phyloP scores from a whole-genome alignment of 2,888 invertebrate genomes.

The Tricholauxania praeusta region DNA sequence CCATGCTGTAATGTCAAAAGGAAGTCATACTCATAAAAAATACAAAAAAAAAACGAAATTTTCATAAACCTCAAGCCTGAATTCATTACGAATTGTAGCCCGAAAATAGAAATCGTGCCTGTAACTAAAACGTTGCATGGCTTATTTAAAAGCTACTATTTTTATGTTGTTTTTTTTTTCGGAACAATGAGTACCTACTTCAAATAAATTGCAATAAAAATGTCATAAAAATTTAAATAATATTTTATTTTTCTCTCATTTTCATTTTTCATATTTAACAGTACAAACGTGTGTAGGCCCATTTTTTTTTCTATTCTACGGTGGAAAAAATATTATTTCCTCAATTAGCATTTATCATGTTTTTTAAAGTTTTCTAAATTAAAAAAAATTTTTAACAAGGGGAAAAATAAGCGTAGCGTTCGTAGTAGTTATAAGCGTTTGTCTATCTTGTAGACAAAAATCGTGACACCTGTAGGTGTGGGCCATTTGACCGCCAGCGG shows the following conservation, averaged over 20 bases:
- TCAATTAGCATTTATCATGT: constrained; percentile 7
- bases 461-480: constrained; percentile 16
- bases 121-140: too few relatives aligned
- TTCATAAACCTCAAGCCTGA: too few relatives aligned
- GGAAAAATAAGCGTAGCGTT: neutral
- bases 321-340: neutral
- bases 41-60: too few relatives aligned
- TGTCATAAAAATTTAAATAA: constrained; percentile 10
- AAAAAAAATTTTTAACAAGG: neutral
- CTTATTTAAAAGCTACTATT: neutral
- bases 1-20: too few relatives aligned
- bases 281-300: too few relatives aligned
- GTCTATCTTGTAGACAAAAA: neutral
- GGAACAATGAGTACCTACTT: neutral
- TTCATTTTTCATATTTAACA: neutral
- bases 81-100: too few relatives aligned
- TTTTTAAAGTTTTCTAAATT: neutral
- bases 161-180: neutral
- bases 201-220: constrained; percentile 8
- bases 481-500: too few relatives aligned
- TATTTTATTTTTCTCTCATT: constrained; percentile 3
- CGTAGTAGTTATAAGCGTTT: neutral
- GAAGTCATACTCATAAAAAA: too few relatives aligned
- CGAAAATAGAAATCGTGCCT: too few relatives aligned
- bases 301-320: too few relatives aligned